Evolutionary conservation across 2,113 vertebrate species (phyloP), one percentile per base, ranked within the genome.

Genomic region (Nymphicus hollandicus): DNA sequence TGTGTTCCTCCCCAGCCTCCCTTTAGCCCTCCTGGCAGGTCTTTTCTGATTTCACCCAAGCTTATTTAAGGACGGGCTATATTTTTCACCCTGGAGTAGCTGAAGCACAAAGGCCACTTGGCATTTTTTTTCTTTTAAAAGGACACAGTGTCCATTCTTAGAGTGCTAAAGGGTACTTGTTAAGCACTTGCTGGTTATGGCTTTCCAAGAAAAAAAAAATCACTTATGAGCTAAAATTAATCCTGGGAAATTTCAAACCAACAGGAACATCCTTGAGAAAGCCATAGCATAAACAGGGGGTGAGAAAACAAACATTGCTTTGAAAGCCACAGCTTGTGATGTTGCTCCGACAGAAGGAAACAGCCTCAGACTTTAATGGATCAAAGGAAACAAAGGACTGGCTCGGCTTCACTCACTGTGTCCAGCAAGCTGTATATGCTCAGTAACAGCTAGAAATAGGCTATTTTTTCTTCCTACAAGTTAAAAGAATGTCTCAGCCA

Each of bases 191-290:
- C 44, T 71, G 52, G 17, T 60, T 78, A 78, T 28, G 52, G 77
- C 89, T 96, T 96, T 97, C 95, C 88, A 96, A 95, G 93, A 96
- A 96, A 94, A 90, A 11, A 52, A 72, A 94, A 63, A 80, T 68
- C 50, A 19, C 58, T 86, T 7, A 19, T 0, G 1, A 81, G 65
- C 86, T 96, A 93, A 96, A 96, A 97, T 95, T 96, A 91, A 93
- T 93, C 90, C 69, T 90, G 77, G 83, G 77, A 95, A 93, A 84
- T 92, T 93, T 97, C 76, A 95, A 74, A 83, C 60, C 72, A 76
- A 94, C 82, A 86, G 56, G 64, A 96, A 95, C 66, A 85, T 61
- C 94, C 89, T 79, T 76, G 83, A 94, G 89, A 95, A 84, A 92
- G 81, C 52, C 28, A 11, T 69, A 83, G 72, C 56, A 83, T 68